phyloP scores from a whole-genome alignment of 2,797 vertebrate species.

The Micropoecilia bifurca region DNA sequence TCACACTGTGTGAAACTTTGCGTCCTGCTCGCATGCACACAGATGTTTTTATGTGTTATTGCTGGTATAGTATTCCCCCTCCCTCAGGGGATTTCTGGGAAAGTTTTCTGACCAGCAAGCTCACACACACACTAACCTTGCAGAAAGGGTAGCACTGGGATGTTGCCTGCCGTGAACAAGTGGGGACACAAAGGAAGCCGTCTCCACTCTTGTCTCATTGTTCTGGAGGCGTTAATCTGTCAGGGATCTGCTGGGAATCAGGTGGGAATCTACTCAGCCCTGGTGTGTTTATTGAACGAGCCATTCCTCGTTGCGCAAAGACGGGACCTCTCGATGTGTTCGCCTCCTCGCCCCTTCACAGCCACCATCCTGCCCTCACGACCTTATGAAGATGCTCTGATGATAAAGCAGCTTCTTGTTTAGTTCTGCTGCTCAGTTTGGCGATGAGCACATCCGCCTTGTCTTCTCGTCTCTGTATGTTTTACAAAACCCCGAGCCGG shows the following conservation, averaged over 20 bases:
- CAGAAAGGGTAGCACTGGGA: constrained; percentile 64
- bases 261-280: constrained; percentile 73
- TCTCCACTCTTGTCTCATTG: constrained; percentile 78
- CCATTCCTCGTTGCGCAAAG: constrained; percentile 30
- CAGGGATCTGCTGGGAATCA: constrained; percentile 77
- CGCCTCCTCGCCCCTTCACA: constrained; percentile 12
- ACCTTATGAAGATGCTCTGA: constrained; percentile 51
- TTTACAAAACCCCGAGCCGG: constrained; percentile 47
- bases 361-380: constrained; percentile 48
- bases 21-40: constrained; percentile 18
- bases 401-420: constrained; percentile 69
- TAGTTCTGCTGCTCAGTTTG: constrained; percentile 58
- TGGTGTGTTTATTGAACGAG: constrained; percentile 59
- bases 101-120: constrained; percentile 55
- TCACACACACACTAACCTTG: constrained; percentile 62
- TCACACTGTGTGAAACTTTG: constrained; percentile 1
- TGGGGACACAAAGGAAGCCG: constrained; percentile 74
- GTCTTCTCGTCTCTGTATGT: constrained; percentile 57
- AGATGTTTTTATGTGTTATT: constrained; percentile 37
- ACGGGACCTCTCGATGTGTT: constrained; percentile 41
- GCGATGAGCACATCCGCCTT: constrained; percentile 72
- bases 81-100: constrained; percentile 71
- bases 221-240: constrained; percentile 79
- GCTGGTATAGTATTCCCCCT: constrained; percentile 35
- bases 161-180: constrained; percentile 63